These are phyloP conservation scores for Stichodactyla helianthus DNA, from an alignment of 64 coral and sea anemone genomes.

Conservation along the genomic window DNA sequence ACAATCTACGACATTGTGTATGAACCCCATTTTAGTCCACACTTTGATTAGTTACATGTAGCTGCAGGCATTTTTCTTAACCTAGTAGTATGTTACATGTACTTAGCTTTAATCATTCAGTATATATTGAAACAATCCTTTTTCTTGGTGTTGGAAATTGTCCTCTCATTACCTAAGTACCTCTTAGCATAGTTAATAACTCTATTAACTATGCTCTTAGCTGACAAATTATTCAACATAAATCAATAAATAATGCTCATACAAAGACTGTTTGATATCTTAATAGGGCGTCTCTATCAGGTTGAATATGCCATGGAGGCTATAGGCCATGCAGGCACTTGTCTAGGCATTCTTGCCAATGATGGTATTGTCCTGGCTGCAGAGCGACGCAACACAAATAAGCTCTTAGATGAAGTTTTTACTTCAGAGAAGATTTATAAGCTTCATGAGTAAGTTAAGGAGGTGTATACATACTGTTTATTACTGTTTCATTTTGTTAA, in stretches of 20 bases:
- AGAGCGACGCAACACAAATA: constrained; percentile 94
- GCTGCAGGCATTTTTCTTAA: no score
- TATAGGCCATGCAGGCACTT: constrained; percentile 93
- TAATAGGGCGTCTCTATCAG: constrained; percentile 86
- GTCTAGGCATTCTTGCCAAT: constrained; percentile 92
- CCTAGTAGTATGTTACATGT: no score
- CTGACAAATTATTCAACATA: no score
- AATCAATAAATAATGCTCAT: not conserved
- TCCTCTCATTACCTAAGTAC: no score
- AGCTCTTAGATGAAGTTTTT: constrained; percentile 95
- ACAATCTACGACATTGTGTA: no score
- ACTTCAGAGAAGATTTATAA: constrained; percentile 99
- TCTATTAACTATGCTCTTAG: no score
- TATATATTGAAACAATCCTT: no score
- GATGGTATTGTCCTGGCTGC: constrained; percentile 92
- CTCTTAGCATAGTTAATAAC: no score
- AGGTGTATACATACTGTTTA: not conserved
- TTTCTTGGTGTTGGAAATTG: no score
- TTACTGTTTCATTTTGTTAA: not conserved
- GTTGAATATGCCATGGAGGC: constrained; percentile 99
- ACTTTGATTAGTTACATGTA: no score
- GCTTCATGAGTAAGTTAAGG: constrained; percentile 82
- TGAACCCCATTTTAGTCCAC: no score
- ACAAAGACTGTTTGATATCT: not conserved
- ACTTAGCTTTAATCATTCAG: no score